phyloP scores from a whole-genome alignment of 2,888 invertebrate genomes.

The Spodoptera exigua region DNA sequence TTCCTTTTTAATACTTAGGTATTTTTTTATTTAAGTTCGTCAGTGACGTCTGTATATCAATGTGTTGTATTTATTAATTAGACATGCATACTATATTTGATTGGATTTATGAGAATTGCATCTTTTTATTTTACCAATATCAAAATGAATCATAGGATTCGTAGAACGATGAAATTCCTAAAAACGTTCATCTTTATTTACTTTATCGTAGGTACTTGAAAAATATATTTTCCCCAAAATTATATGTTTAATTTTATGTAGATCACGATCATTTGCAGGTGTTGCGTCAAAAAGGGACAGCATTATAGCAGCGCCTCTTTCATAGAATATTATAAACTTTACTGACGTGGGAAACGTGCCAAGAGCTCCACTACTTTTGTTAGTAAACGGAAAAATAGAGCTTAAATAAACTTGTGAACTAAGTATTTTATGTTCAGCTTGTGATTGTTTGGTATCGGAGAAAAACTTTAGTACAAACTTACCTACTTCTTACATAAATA shows the following conservation, averaged over 20 bases:
- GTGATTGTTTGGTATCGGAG: conserved; percentile 39
- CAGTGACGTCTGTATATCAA: too few relatives aligned
- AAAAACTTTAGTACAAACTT: conserved; percentile 4
- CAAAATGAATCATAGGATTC: too few relatives aligned
- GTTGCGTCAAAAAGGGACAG: conserved; percentile 47
- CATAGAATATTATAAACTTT: conserved; percentile 70
- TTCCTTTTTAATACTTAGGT: too few relatives aligned
- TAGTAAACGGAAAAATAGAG: conserved; percentile 61
- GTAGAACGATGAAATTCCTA: neutral
- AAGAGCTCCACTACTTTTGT: conserved; percentile 68
- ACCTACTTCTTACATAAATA: neutral
- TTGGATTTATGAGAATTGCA: too few relatives aligned
- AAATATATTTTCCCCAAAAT: conserved; percentile 10
- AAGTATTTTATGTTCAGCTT: conserved; percentile 41
- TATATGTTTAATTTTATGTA: conserved; percentile 16
- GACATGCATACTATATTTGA: too few relatives aligned
- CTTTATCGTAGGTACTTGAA: conserved; percentile 6
- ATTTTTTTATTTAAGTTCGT: too few relatives aligned
- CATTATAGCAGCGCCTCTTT: conserved; percentile 48
- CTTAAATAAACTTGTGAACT: conserved; percentile 64
- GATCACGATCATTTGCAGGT: conserved; percentile 52
- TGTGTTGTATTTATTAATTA: too few relatives aligned
- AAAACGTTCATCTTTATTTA: neutral
- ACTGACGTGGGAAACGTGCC: conserved; percentile 74
- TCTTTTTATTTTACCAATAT: too few relatives aligned